Evolutionary conservation across 2,113 vertebrate species (phyloP).

Genomic region (Varanus komodoensis): DNA sequence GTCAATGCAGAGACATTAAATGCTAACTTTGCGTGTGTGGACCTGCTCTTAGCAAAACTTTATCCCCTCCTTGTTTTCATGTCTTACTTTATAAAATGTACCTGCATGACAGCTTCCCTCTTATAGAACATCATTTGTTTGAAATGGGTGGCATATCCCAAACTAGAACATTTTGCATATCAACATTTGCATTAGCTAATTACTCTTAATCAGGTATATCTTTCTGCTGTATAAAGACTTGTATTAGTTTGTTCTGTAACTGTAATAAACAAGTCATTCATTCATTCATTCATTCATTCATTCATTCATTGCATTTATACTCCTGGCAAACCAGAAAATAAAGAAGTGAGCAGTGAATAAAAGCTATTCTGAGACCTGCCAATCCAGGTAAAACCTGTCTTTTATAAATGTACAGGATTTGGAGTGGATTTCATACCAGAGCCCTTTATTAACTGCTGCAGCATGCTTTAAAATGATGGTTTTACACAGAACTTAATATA

Average conservation of each 20-base stretch:
- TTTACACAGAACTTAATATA: not conserved
- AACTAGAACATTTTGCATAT: not conserved
- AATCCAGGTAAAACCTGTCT: too few species aligned
- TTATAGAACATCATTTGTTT: not conserved
- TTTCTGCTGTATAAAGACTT: too few species aligned
- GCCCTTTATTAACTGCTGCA: not conserved
- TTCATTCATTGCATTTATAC: too few species aligned
- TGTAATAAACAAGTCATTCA: too few species aligned
- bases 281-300: too few species aligned
- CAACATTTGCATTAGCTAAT: not conserved
- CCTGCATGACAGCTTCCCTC: not conserved
- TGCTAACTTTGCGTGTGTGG: not conserved
- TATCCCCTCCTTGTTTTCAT: not conserved
- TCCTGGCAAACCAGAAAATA: not conserved
- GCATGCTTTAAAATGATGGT: not conserved
- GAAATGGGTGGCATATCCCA: not conserved
- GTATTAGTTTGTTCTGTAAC: too few species aligned
- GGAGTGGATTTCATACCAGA: not conserved
- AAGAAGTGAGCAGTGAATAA: not conserved
- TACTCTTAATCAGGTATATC: too few species aligned
- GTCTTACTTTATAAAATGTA: not conserved
- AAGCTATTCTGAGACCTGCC: too few species aligned
- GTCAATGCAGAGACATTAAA: not conserved
- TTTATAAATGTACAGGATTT: not conserved
- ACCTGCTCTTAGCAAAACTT: not conserved